Evolutionary conservation across 2,888 invertebrate species (phyloP).

Genomic region (Bedellia somnulentella): DNA sequence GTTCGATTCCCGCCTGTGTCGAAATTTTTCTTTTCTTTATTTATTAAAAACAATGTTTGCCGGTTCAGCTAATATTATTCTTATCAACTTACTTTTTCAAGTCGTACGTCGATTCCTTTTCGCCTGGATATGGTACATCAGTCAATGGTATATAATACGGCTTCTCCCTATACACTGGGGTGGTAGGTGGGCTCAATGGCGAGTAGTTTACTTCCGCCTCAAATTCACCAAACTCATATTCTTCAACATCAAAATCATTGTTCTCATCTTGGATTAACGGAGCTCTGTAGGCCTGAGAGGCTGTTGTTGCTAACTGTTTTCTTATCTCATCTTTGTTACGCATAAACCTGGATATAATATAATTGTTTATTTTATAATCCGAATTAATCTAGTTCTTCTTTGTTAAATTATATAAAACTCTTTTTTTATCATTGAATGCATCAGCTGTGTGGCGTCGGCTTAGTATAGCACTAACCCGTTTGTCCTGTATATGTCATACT

Average conservation of each 20-base stretch:
- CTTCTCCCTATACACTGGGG: slow-evolving; percentile 18
- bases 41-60: too few species aligned
- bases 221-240: slow-evolving; percentile 18
- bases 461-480: too few species aligned
- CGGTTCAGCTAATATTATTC: neutral
- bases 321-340: slow-evolving; percentile 32
- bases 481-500: too few species aligned
- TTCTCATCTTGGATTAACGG: slow-evolving; percentile 15
- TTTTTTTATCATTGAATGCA: too few species aligned
- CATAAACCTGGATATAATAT: slow-evolving; percentile 20
- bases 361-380: too few species aligned
- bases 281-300: neutral
- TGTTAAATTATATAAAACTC: too few species aligned
- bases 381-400: too few species aligned
- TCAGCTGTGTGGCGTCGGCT: too few species aligned
- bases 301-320: slow-evolving; percentile 19
- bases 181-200: slow-evolving; percentile 15
- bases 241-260: slow-evolving; percentile 33
- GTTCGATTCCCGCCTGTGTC: too few species aligned
- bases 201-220: slow-evolving; percentile 25
- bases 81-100: slow-evolving; percentile 27
- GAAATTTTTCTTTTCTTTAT: too few species aligned
- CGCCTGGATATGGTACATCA: slow-evolving; percentile 39
- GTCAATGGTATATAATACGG: slow-evolving; percentile 33
- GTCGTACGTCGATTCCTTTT: slow-evolving; percentile 33